Base-by-base conservation (phyloP, 2,888 invertebrate species). In the Crepidodera aurea region DNA sequence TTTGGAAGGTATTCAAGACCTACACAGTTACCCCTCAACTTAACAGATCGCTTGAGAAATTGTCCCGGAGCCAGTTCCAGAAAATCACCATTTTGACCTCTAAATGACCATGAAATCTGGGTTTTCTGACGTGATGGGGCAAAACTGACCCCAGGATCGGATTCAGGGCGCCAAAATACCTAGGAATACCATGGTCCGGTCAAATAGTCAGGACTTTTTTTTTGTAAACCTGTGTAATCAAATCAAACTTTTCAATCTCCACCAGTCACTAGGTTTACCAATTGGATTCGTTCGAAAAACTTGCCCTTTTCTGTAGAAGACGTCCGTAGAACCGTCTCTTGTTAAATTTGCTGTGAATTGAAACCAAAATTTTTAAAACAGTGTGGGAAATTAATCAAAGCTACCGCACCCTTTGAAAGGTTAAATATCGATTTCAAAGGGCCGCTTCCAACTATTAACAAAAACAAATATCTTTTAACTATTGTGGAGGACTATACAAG, bases 401-500 rank as follows among this genome's bases (percentile, higher is more conserved):
- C 46, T 16, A 46, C 46, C 19, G 16, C 46, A 22, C n/a, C n/a
- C n/a, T n/a, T n/a, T n/a, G n/a, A n/a, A n/a, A n/a, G n/a, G n/a
- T n/a, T n/a, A n/a, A n/a, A n/a, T n/a, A n/a, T n/a, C n/a, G n/a
- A n/a, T n/a, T n/a, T n/a, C n/a, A n/a, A n/a, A n/a, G n/a, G n/a
- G 1, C 48, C 27, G 19, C 48, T 48, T n/a, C 48, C 48, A 22
- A 12, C 27, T 8, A 8, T 12, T n/a, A 25, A 19, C 13, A 18
- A 18, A n/a, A 54, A 34, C 25, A 58, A 50, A 51, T 58, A 58
- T 39, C 19, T 58, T 34, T 32, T 58, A 7, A 22, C 16, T 1
- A 50, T 58, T 22, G 39, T 58, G 1, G 58, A 58, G 50, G 32
- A 58, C 19, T 58, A 50, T 29, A 50, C 50, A 18, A 48, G 58